Percentiles rank a stretch among this genome's conserved stretches.
These are phyloP conservation scores for Caenorhabditis parvicauda DNA, from an alignment of 2,888 invertebrate genomes.

Conservation along the genomic window DNA sequence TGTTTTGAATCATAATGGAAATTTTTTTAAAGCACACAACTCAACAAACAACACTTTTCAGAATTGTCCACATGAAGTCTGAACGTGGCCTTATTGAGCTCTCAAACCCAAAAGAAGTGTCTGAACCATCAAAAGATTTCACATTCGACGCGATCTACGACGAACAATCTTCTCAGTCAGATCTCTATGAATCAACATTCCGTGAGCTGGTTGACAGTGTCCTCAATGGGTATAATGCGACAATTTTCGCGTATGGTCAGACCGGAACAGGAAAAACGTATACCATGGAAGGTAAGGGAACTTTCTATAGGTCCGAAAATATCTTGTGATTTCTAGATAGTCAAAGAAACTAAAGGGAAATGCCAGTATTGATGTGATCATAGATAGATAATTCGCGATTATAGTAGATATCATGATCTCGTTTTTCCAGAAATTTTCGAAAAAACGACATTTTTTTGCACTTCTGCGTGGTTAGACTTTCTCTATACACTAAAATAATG, in stretches of 20 bases:
- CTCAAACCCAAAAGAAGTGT: constrained; percentile 75
- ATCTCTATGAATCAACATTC: constrained; percentile 92
- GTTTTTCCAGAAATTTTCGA: too few relatives aligned
- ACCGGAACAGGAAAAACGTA: constrained; percentile 84
- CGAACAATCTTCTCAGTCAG: constrained; percentile 81
- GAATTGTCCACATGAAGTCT: constrained; percentile 79
- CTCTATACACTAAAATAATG: too few relatives aligned
- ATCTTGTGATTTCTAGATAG: background rate
- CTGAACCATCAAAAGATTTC: constrained; percentile 78
- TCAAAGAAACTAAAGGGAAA: constrained; percentile 8
- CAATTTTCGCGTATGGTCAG: constrained; percentile 98
- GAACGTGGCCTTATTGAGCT: constrained; percentile 87
- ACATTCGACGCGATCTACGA: constrained; percentile 98
- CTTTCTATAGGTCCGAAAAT: too few relatives aligned
- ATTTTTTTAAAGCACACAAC: constrained; percentile 40
- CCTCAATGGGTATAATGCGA: constrained; percentile 95
- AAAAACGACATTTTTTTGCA: too few relatives aligned
- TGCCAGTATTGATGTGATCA: background rate
- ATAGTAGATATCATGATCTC: too few relatives aligned
- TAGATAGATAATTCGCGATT: too few relatives aligned
- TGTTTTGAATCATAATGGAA: too few relatives aligned
- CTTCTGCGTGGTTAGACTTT: too few relatives aligned
- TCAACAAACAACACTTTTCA: constrained; percentile 52
- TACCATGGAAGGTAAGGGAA: constrained; percentile 73
- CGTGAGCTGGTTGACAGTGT: constrained; percentile 90